Conservation (phyloP, 1,140 invertebrate species). For the Drosophila dunni region DNA sequence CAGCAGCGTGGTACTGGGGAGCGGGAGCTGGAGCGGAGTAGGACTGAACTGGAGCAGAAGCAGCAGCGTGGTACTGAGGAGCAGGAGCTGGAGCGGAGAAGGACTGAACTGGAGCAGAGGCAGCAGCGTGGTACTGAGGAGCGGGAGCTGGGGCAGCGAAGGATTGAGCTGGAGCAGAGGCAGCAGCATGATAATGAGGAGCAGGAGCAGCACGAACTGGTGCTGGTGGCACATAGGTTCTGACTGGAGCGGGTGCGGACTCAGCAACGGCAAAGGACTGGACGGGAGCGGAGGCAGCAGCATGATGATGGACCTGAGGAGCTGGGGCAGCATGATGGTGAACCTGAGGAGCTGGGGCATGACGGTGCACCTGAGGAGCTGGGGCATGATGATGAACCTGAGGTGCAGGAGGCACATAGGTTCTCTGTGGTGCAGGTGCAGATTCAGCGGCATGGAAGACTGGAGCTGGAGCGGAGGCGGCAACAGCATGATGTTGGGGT, state of each 20-base stretch:
- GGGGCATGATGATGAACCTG: slow-evolving; percentile 11
- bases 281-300: slow-evolving; percentile 40
- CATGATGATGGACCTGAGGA: slow-evolving; percentile 39
- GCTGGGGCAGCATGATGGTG: slow-evolving; percentile 41
- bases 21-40: slow-evolving; percentile 23
- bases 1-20: slow-evolving; percentile 18
- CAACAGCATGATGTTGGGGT: slow-evolving; percentile 30
- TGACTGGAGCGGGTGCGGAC: slow-evolving; percentile 24
- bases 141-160: slow-evolving; percentile 16
- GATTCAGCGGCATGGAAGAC: slow-evolving; percentile 40
- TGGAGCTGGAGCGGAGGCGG: slow-evolving; percentile 47
- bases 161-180: slow-evolving; percentile 38
- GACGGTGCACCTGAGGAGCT: slow-evolving; percentile 51
- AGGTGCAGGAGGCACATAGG: slow-evolving; percentile 42
- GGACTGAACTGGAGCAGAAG: slow-evolving; percentile 31
- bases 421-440: slow-evolving; percentile 50
- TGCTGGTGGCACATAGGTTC: slow-evolving; percentile 21
- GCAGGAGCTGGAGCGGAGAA: slow-evolving; percentile 39
- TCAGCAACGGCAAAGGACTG: slow-evolving; percentile 21
- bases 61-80: slow-evolving; percentile 41
- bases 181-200: slow-evolving; percentile 29
- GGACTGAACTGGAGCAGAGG: slow-evolving; percentile 30
- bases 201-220: slow-evolving; percentile 33
- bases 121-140: slow-evolving; percentile 19
- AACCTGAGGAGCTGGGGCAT: slow-evolving; percentile 41